A percentile compares a stretch with the other conserved stretches of the same genome.
Conservation (phyloP, 2,797 vertebrate species). For the Morelia viridis region DNA sequence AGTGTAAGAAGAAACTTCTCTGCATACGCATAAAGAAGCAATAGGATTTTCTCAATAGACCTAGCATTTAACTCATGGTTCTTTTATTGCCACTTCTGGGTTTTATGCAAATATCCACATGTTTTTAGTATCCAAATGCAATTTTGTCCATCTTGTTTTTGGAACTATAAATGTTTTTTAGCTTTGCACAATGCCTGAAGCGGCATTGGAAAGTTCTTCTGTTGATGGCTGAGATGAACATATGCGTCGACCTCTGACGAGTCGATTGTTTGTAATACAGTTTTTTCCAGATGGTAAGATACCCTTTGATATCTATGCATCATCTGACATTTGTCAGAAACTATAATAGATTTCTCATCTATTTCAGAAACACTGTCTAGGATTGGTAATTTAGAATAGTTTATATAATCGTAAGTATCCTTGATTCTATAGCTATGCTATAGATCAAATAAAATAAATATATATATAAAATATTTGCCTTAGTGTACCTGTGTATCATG, state of each 20-base stretch:
- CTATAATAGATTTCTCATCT: not conserved
- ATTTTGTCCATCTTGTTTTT: not conserved
- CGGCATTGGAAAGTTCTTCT: not conserved
- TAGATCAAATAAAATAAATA: not conserved
- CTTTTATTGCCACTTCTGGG: not conserved
- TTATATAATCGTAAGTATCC: not conserved
- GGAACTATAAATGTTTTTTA: too few relatives aligned
- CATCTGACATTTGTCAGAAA: not conserved
- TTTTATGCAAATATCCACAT: not conserved
- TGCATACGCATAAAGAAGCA: not conserved
- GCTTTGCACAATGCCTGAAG: too few relatives aligned
- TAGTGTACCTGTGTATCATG: slow-evolving; percentile 84
- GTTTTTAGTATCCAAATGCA: not conserved
- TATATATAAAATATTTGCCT: not conserved
- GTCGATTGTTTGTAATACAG: not conserved
- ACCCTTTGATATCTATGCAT: not conserved
- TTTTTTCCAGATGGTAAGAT: not conserved
- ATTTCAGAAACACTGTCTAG: not conserved
- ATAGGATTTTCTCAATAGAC: not conserved
- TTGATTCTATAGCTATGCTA: not conserved
- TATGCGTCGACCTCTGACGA: not conserved
- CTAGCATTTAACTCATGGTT: not conserved
- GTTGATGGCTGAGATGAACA: not conserved
- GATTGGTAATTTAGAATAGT: not conserved
- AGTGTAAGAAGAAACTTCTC: not conserved